phyloP scores from a whole-genome alignment of 1,140 invertebrate species.

The Drosophila repleta region DNA sequence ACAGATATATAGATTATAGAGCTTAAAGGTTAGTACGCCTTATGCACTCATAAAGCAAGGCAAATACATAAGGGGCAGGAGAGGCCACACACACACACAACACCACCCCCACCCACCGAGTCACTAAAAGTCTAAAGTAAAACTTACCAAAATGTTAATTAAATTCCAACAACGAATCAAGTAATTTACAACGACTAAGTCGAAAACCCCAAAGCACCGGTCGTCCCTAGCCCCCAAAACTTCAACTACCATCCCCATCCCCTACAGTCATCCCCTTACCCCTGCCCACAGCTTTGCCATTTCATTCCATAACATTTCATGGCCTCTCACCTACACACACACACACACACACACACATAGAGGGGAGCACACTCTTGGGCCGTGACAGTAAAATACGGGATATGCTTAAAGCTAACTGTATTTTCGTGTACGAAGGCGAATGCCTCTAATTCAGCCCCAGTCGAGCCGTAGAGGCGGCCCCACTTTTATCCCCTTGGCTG shows the following conservation, averaged over 20 bases:
- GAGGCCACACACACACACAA: not conserved
- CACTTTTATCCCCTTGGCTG: slow-evolving; percentile 26
- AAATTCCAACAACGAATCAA: slow-evolving; percentile 82
- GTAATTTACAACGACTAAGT: slow-evolving; percentile 82
- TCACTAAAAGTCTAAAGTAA: slow-evolving; percentile 79
- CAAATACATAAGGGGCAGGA: slow-evolving; percentile 19
- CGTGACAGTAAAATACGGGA: slow-evolving; percentile 79
- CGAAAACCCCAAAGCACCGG: slow-evolving; percentile 76
- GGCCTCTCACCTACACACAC: slow-evolving; percentile 29
- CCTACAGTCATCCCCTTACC: too few relatives aligned
- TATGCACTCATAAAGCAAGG: slow-evolving; percentile 5
- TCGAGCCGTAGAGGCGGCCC: not conserved
- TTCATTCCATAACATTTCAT: slow-evolving; percentile 30
- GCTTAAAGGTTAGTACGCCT: not conserved
- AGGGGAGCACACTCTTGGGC: slow-evolving; percentile 32
- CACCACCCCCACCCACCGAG: slow-evolving; percentile 25
- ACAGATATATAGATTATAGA: too few relatives aligned
- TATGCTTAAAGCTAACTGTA: slow-evolving; percentile 81
- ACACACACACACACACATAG: slow-evolving; percentile 19
- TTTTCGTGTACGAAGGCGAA: slow-evolving; percentile 72
- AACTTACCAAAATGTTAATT: slow-evolving; percentile 82
- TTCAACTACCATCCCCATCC: not conserved
- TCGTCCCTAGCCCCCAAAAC: slow-evolving; percentile 16
- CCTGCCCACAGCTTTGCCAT: not conserved
- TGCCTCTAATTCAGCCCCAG: slow-evolving; percentile 64